A percentile compares a stretch with the other conserved stretches of the same genome.
These are phyloP conservation scores for Zingel zingel DNA, from an alignment of 2,113 vertebrate genomes.

Conservation along the genomic window DNA sequence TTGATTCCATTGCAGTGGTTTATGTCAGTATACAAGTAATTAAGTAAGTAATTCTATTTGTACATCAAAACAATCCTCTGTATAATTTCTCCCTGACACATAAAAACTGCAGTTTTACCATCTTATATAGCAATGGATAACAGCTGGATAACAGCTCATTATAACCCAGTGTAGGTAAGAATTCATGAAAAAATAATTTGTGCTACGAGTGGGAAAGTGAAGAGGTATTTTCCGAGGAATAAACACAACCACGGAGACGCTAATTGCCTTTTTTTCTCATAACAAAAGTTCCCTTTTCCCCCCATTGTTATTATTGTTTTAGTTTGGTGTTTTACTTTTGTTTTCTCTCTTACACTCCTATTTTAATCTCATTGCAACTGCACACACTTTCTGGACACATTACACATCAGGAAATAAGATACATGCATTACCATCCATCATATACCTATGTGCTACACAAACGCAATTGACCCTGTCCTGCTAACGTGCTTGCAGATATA, in stretches of 20 bases:
- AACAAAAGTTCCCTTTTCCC: not conserved
- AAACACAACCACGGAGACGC: not conserved
- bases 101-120: not conserved
- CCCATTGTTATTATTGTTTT: not conserved
- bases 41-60: too few species aligned
- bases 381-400: conserved; percentile 4
- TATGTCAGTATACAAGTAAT: conserved; percentile 1
- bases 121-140: conserved; percentile 14
- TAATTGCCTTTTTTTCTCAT: not conserved
- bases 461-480: conserved; percentile 12
- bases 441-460: not conserved
- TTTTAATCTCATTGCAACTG: not conserved
- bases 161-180: conserved; percentile 19
- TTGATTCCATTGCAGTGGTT: conserved; percentile 11
- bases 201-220: conserved; percentile 16
- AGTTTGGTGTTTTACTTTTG: not conserved
- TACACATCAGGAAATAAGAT: conserved; percentile 21
- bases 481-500: not conserved
- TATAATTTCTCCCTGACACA: conserved; percentile 20
- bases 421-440: conserved; percentile 30
- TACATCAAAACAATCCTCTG: conserved; percentile 14
- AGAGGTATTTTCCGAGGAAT: not conserved
- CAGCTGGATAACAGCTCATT: conserved; percentile 13
- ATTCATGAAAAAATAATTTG: conserved; percentile 32
- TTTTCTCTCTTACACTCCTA: too few species aligned